phyloP scores from a whole-genome alignment of 2,888 invertebrate species.

The Escarpia spicata region DNA sequence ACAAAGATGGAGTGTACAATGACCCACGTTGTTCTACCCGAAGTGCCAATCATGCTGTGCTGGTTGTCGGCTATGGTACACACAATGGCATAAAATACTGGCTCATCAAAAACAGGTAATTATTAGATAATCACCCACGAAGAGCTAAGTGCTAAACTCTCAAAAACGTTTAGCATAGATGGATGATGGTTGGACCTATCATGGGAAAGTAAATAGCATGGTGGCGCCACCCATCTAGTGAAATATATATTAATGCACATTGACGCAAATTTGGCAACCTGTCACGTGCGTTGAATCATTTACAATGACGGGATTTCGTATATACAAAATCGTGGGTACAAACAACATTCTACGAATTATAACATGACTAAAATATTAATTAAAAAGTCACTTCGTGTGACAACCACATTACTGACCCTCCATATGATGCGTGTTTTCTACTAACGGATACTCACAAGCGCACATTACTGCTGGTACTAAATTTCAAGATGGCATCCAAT shows the following conservation, averaged over 20 bases:
- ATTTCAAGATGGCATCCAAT: background rate
- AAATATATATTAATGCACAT: background rate
- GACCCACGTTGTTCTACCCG: constrained; percentile 79
- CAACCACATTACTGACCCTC: background rate
- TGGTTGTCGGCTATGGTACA: constrained; percentile 84
- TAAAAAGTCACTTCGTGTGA: background rate
- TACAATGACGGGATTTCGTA: background rate
- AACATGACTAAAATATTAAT: background rate
- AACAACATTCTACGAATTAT: background rate
- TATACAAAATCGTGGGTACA: background rate
- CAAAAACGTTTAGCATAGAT: too few species aligned
- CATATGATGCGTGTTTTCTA: background rate
- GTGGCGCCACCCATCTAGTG: too few species aligned
- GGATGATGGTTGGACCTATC: too few species aligned
- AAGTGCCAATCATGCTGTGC: constrained; percentile 84
- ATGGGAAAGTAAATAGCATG: too few species aligned
- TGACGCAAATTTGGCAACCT: background rate
- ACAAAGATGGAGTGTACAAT: constrained; percentile 72
- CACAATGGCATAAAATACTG: constrained; percentile 76
- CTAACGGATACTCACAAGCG: background rate
- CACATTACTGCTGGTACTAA: background rate
- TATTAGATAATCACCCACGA: background rate
- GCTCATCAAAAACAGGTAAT: constrained; percentile 88
- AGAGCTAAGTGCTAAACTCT: background rate
- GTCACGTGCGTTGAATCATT: background rate